Percentiles rank a stretch among this genome's conserved stretches.
phyloP scores from a whole-genome alignment of 2,888 invertebrate genomes.

The Petrolisthes manimaculis region DNA sequence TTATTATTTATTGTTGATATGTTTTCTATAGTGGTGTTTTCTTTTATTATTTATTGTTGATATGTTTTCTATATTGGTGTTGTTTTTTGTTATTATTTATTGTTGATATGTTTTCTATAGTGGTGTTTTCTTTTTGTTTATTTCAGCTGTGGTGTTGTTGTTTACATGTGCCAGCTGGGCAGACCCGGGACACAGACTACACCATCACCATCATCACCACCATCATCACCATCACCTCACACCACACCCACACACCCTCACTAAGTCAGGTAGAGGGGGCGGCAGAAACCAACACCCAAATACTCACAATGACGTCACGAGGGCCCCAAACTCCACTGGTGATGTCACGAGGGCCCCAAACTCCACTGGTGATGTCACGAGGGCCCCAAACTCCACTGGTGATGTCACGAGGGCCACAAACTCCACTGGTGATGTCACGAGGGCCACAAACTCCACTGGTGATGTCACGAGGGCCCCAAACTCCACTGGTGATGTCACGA shows the following conservation, averaged over 20 bases:
- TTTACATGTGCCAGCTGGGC: constrained; percentile 36
- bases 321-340: too few relatives aligned
- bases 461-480: too few relatives aligned
- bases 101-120: too few relatives aligned
- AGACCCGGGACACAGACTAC: constrained; percentile 18
- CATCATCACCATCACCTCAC: constrained; percentile 8
- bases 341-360: too few relatives aligned
- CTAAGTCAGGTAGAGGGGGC: background rate
- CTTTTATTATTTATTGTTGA: background rate
- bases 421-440: background rate
- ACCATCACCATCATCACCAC: constrained; percentile 22
- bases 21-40: too few relatives aligned
- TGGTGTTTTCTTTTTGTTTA: background rate
- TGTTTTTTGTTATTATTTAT: too few relatives aligned
- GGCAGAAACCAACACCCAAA: background rate
- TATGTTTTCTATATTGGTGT: background rate
- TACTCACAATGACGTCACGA: too few relatives aligned
- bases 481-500: too few relatives aligned
- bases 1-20: background rate
- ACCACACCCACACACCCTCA: background rate
- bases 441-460: too few relatives aligned
- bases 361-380: too few relatives aligned
- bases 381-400: too few relatives aligned
- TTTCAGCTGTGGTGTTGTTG: constrained; percentile 41
- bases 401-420: background rate